Percentiles rank a stretch among this genome's conserved stretches.
Evolutionary conservation across 2,888 invertebrate genomes (phyloP).

Genomic region (Hoplodrina ambigua): DNA sequence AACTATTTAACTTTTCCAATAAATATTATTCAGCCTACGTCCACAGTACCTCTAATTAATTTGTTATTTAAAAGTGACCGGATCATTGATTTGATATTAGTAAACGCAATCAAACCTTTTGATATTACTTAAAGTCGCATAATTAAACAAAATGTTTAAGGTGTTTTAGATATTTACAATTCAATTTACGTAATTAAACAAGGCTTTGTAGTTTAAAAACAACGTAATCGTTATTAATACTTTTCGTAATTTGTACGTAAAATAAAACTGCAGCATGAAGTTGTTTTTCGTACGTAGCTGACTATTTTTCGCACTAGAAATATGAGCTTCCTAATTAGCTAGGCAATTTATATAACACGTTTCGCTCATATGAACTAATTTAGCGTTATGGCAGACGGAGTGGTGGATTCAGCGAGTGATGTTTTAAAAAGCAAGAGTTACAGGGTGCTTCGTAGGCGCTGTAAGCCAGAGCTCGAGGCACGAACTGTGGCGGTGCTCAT

Average conservation of each 20-base stretch:
- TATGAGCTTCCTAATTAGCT: conserved; percentile 43
- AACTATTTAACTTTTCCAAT: conserved; percentile 47
- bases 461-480: conserved; percentile 64
- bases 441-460: conserved; percentile 42
- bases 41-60: conserved; percentile 13
- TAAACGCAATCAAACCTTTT: conserved; percentile 37
- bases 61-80: conserved; percentile 16
- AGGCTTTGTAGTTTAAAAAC: conserved; percentile 25
- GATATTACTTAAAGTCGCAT: conserved; percentile 27
- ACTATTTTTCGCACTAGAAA: conserved; percentile 36
- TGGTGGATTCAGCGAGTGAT: conserved; percentile 34
- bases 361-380: conserved; percentile 52
- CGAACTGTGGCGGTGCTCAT: conserved; percentile 76
- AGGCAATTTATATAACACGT: conserved; percentile 42
- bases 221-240: conserved; percentile 10
- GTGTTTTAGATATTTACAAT: conserved; percentile 39
- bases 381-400: conserved; percentile 27
- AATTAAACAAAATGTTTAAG: conserved; percentile 46
- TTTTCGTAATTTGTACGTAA: conserved; percentile 17
- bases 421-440: conserved; percentile 53
- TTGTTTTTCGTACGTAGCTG: conserved; percentile 10
- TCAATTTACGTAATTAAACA: conserved; percentile 39
- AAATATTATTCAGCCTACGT: conserved; percentile 40
- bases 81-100: conserved; percentile 29
- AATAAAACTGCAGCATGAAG: conserved; percentile 18